Evolutionary conservation across 2,888 invertebrate genomes (phyloP), one percentile per base, ranked within the genome.

Genomic region (Sphaerolaimus hirsutus): DNA sequence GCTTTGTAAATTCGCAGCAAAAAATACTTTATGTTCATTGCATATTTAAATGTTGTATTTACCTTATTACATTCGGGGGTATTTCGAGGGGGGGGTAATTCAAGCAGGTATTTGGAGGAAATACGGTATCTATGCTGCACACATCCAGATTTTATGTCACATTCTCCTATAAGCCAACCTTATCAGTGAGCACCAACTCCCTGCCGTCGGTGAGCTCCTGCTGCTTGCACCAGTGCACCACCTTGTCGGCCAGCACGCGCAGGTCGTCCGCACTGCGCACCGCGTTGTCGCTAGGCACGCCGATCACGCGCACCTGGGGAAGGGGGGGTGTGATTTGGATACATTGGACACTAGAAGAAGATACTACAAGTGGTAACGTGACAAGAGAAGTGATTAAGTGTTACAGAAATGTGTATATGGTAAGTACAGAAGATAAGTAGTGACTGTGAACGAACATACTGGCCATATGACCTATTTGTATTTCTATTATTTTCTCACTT

Each of bases 131-230:
- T n/a, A n/a, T n/a, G n/a, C n/a, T n/a, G n/a, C n/a, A n/a, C n/a
- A n/a, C n/a, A n/a, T n/a, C n/a, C n/a, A n/a, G n/a, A n/a, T n/a
- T n/a, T n/a, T n/a, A n/a, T n/a, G n/a, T n/a, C n/a, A n/a, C n/a
- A n/a, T n/a, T n/a, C n/a, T n/a, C n/a, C n/a, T n/a, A 17, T 14
- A 42, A 22, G 4, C 19, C 22, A 5, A 46, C 46, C 37, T 43
- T 43, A n/a, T 43, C 43, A 3, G 43, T 43, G 12, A 46, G 26
- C 42, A 46, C 21, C 17, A 46, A 46, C 35, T 35, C 46, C 19
- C 27, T 32, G 27, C 27, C 29, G 22, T 43, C 41, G 19, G 10
- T 27, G 19, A 10, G 3, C 4, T 27, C 40, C 23, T 32, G 27
- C 35, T 19, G 7, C 19, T 42, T 35, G 24, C 42, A 3, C 10